Percentiles rank a stretch among this genome's conserved stretches.
Conservation (phyloP, 2,113 vertebrate species). For the Zosterops pallidus region DNA sequence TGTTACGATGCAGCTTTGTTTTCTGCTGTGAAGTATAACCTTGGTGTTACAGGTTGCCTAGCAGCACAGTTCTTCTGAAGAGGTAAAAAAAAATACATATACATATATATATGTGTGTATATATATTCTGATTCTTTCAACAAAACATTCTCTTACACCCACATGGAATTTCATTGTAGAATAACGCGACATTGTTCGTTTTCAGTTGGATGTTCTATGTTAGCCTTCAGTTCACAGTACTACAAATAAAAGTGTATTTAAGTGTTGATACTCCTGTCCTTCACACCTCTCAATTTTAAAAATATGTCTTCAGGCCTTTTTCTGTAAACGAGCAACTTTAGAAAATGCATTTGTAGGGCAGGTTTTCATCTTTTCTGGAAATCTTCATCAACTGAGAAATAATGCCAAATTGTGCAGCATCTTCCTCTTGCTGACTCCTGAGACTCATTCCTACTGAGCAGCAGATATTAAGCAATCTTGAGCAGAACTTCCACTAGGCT, state of each 20-base stretch:
- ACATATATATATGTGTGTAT: no score
- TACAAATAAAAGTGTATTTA: neutral
- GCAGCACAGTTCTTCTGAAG: neutral
- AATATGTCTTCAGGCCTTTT: neutral
- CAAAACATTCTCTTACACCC: neutral
- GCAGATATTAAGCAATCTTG: neutral
- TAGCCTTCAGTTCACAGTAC: neutral
- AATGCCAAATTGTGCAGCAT: neutral
- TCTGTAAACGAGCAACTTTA: neutral
- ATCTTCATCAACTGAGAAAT: neutral
- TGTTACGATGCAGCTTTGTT: neutral
- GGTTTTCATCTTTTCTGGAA: neutral
- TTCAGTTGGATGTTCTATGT: neutral
- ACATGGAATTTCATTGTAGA: neutral
- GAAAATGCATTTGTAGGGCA: neutral
- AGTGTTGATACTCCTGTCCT: neutral
- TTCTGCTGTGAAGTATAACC: neutral
- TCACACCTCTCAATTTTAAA: neutral
- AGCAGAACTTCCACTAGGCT: neutral
- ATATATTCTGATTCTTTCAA: neutral
- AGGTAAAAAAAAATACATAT: neutral
- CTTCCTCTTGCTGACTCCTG: neutral
- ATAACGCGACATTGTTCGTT: neutral
- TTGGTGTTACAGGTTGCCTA: neutral
- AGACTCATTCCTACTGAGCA: neutral